Conservation (phyloP, 2,797 vertebrate genomes). For the Geotrypetes seraphini region DNA sequence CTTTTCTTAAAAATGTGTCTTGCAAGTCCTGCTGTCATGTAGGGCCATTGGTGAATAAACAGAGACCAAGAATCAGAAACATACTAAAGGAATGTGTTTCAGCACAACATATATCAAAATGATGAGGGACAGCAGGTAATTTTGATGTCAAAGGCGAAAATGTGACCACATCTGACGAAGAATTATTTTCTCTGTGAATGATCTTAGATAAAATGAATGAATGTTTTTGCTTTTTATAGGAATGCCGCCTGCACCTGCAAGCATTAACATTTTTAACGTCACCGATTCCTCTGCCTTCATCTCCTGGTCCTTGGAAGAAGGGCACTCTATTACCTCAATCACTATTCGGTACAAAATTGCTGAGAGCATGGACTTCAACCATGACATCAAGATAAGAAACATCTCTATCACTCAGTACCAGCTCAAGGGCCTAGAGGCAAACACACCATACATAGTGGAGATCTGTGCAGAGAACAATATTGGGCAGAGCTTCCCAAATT, state of each 20-base stretch:
- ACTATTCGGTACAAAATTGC: slow-evolving; percentile 66
- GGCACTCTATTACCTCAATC: slow-evolving; percentile 68
- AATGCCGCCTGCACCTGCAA: slow-evolving; percentile 62
- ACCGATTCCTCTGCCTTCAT: slow-evolving; percentile 67
- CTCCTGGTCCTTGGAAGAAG: slow-evolving; percentile 63
- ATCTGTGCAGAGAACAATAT: slow-evolving; percentile 71
- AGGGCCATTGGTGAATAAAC: too few relatives aligned
- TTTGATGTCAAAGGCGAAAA: too few relatives aligned
- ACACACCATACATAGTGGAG: slow-evolving; percentile 65
- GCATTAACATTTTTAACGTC: slow-evolving; percentile 63
- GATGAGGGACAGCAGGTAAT: too few relatives aligned
- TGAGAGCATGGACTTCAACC: slow-evolving; percentile 59
- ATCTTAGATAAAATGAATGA: too few relatives aligned
- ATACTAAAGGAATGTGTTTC: too few relatives aligned
- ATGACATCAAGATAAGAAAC: slow-evolving; percentile 66
- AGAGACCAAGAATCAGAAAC: too few relatives aligned
- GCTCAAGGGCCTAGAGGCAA: slow-evolving; percentile 63
- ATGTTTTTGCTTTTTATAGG: slow-evolving; percentile 42
- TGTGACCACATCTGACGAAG: too few relatives aligned
- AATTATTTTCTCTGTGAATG: too few relatives aligned
- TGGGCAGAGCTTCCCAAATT: slow-evolving; percentile 53
- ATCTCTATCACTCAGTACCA: slow-evolving; percentile 57
- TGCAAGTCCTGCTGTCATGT: too few relatives aligned
- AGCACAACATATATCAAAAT: too few relatives aligned
- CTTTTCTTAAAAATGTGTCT: too few relatives aligned